Base-by-base conservation (phyloP, 2,888 invertebrate genomes). In the Drosophila mercatorum region DNA sequence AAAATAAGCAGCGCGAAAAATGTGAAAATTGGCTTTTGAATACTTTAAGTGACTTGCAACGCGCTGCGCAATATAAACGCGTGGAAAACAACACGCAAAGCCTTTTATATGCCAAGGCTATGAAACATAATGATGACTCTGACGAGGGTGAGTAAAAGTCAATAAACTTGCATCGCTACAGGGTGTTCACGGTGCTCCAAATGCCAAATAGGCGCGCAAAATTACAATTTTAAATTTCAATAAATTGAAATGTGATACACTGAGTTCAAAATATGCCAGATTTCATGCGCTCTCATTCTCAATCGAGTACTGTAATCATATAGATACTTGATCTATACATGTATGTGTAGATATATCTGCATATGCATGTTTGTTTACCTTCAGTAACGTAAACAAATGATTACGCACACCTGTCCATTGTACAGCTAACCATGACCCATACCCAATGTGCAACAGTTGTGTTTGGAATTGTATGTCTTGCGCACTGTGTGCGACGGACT, bases 391-490 rank as follows among this genome's bases (percentile, higher is more conserved):
- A 71, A 65, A 62, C 61, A 75, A 55, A 12, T 47, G 68, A 40
- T 6, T 31, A 14, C 46, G 44, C 28, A 28, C 49, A 47, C 41
- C 40, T 52, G 59, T 31, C 40, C 55, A 57, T 55, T 41, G 26
- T 44, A 56, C 14, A 49, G 26, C 40, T 12, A 40, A 46, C 47
- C 41, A 40, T 67, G 49, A 66, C 57, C 63, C 47, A 63, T 49
- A 44, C 17, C 53, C 72, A 67, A 82, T 67, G 73, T 81, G 91
- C 91, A 91, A 91, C 91, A 90, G 89, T 80, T 90, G 88, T 80
- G 80, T 75, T 56, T 75, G 63, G 43, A 61, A 72, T 77, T 74
- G 76, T 75, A 74, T 80, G 91, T 81, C 91, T 90, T 90, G 90
- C 90, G 91, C 90, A 90, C 56, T 90, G 76, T 65, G 57, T 67